phyloP scores from a whole-genome alignment of 2,113 vertebrate genomes.

The Phrynosoma platyrhinos region DNA sequence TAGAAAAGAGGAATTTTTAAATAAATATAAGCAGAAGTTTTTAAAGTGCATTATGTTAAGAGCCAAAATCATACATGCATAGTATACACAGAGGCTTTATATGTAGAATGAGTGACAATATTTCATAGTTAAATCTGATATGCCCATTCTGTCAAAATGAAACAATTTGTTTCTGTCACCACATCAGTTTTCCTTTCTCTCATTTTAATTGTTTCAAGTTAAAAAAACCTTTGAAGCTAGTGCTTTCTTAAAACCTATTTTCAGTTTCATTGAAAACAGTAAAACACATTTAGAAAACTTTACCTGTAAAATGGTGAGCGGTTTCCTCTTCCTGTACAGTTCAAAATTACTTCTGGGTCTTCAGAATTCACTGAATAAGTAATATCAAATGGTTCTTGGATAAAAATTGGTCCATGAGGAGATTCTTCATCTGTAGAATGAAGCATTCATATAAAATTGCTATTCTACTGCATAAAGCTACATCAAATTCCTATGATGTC shows the following conservation, averaged over 20 bases:
- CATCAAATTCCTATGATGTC: no score
- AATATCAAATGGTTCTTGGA: slow-evolving; percentile 86
- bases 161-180: neutral
- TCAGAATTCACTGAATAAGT: slow-evolving; percentile 82
- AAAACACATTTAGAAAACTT: slow-evolving; percentile 25
- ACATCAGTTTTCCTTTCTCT: neutral
- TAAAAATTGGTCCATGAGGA: slow-evolving; percentile 85
- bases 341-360: slow-evolving; percentile 84
- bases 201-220: neutral
- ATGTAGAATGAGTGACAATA: no score
- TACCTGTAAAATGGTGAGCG: slow-evolving; percentile 86
- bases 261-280: neutral
- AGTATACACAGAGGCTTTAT: no score
- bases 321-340: slow-evolving; percentile 86
- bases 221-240: neutral
- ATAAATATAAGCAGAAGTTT: no score
- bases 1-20: no score
- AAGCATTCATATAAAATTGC: slow-evolving; percentile 53
- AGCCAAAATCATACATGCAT: no score
- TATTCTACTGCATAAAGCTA: neutral
- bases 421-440: slow-evolving; percentile 76
- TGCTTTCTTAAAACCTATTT: neutral
- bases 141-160: neutral
- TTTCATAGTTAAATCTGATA: neutral
- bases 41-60: no score